Evolutionary conservation across 2,797 vertebrate genomes (phyloP), one percentile per base, ranked within the genome.

Genomic region (Aeoliscus strigatus): DNA sequence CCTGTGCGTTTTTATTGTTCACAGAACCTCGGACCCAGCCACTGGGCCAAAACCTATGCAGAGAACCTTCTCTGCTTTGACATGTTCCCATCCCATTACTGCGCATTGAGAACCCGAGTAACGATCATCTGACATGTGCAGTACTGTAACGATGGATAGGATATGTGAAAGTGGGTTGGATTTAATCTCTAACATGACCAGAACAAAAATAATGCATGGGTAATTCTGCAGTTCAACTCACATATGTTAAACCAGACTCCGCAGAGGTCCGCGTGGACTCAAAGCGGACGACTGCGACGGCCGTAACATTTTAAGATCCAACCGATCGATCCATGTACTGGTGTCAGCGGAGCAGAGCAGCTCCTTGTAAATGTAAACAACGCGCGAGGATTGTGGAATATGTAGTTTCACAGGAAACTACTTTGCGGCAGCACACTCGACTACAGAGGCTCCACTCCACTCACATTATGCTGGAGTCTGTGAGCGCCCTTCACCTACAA

Each of bases 51-150:
- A 58, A 42, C 27, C 28, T n/a, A 70, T 25, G 21, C 49, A 61
- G 33, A 60, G 24, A 64, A 55, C 8, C 37, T 51, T 55, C 26
- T 32, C 32, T 36, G 30, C 28, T 27, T 51, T 35, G 49, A 51
- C 64, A 40, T 52, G 50, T 41, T 67, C 38, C 32, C 34, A 48
- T 66, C 61, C 60, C 21, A 9, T 6, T 66, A 73, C 81, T 18
- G 79, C 84, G 79, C 79, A 79, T 66, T 46, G 30, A 77, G 49
- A 73, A 79, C 63, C 69, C 51, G 40, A 38, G 30, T n/a, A 70
- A 64, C 46, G 56, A 68, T 38, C 36, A 54, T 72, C 75, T 53
- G 55, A 65, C 23, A 34, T 16, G 52, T 27, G 56, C 64, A 54
- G 49, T 17, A 9, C 28, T 38, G 27, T 27, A 44, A 34, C 55